These are phyloP conservation scores for Acrobasis repandana DNA, from an alignment of 2,888 invertebrate species.

Conservation along the genomic window DNA sequence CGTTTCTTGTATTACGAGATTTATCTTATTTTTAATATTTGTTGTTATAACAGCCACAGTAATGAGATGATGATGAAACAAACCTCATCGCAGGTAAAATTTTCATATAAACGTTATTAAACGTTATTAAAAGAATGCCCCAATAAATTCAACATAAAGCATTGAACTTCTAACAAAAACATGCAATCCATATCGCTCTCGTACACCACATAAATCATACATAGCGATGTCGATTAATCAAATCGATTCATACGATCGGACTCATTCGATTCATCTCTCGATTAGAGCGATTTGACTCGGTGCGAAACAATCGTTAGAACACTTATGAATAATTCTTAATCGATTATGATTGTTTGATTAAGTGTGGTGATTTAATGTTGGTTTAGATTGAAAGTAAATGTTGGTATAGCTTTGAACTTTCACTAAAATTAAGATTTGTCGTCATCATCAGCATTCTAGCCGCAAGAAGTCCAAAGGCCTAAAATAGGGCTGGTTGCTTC, in stretches of 20 bases:
- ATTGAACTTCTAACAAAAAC: slow-evolving; percentile 39
- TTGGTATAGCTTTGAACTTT: slow-evolving; percentile 16
- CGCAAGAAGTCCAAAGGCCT: too few relatives aligned
- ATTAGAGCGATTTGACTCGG: slow-evolving; percentile 59
- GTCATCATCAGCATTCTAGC: too few relatives aligned
- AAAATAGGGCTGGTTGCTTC: too few relatives aligned
- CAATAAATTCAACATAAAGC: neutral
- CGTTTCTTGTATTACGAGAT: too few relatives aligned
- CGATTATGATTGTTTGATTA: slow-evolving; percentile 54
- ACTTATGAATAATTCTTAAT: slow-evolving; percentile 56
- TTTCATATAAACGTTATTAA: too few relatives aligned
- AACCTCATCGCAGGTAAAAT: too few relatives aligned
- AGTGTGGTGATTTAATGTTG: slow-evolving; percentile 32
- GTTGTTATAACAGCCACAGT: too few relatives aligned
- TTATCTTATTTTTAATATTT: too few relatives aligned
- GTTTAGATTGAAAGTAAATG: slow-evolving; percentile 36
- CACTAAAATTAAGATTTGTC: neutral
- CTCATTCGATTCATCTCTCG: slow-evolving; percentile 71
- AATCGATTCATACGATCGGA: slow-evolving; percentile 63
- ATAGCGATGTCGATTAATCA: slow-evolving; percentile 66
- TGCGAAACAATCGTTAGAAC: slow-evolving; percentile 59
- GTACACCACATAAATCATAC: slow-evolving; percentile 70
- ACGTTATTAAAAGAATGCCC: neutral
- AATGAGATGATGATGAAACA: too few relatives aligned
- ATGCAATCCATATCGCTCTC: slow-evolving; percentile 38